Evolutionary conservation across 2,888 invertebrate genomes (phyloP).

Genomic region (Miltochrista miniata): DNA sequence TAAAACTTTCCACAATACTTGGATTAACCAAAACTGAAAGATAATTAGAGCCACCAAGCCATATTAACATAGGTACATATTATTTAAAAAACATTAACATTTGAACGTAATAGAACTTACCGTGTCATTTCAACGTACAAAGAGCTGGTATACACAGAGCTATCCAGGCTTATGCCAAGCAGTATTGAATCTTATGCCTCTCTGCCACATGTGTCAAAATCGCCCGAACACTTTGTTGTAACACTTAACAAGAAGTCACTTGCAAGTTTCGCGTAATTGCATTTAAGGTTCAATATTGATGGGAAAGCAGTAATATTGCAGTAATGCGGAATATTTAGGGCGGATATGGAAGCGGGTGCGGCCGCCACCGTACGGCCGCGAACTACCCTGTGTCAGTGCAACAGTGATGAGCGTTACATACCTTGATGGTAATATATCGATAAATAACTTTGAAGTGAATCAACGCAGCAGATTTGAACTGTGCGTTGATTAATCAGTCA

Average conservation of each 20-base stretch:
- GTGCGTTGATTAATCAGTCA: too few relatives aligned
- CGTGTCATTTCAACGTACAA: slow-evolving; percentile 75
- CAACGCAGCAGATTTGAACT: too few relatives aligned
- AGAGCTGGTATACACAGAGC: slow-evolving; percentile 55
- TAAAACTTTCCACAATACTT: too few relatives aligned
- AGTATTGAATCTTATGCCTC: slow-evolving; percentile 72
- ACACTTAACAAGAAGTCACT: slow-evolving; percentile 51
- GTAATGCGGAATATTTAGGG: slow-evolving; percentile 42
- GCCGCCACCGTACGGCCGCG: slow-evolving; percentile 56
- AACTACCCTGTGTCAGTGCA: slow-evolving; percentile 53
- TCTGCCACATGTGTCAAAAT: slow-evolving; percentile 79
- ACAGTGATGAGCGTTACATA: slow-evolving; percentile 48
- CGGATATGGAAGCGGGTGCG: slow-evolving; percentile 58
- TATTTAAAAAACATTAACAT: too few relatives aligned
- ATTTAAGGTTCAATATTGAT: slow-evolving; percentile 30
- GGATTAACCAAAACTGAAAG: too few relatives aligned
- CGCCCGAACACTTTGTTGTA: slow-evolving; percentile 40
- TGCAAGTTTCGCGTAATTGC: slow-evolving; percentile 32
- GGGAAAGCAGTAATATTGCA: slow-evolving; percentile 31
- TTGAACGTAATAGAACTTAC: slow-evolving; percentile 51
- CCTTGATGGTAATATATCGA: neutral
- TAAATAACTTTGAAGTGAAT: neutral
- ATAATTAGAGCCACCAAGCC: too few relatives aligned
- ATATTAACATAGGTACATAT: too few relatives aligned
- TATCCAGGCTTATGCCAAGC: slow-evolving; percentile 81